Base-by-base conservation (phyloP, 2,113 vertebrate genomes). In the Tetrao urogallus region DNA sequence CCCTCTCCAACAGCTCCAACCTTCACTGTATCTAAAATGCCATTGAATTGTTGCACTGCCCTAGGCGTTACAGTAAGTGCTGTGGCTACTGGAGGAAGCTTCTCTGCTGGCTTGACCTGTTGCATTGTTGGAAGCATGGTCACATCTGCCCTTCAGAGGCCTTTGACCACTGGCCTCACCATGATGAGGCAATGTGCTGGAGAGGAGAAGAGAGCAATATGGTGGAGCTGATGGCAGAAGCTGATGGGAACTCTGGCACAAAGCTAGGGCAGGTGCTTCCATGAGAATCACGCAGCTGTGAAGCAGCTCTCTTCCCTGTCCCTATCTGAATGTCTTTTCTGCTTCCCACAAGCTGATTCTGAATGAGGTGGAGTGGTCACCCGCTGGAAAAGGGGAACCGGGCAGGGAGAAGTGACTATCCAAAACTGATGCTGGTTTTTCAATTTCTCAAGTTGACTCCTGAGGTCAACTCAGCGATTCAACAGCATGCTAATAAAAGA, bases 91-190 rank as follows among this genome's bases (percentile, higher is more conserved):
- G 69, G 27, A 76, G 30, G 7, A 40, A 70, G 60, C 42, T 21
- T 45, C 58, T 86, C 45, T 50, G 13, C 75, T 1, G 2, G 65
- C 70, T 56, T 79, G 66, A 63, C 66, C 25, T 56, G 45, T 21
- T 86, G 38, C 2, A 7, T 2, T 1, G 30, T 40, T 9, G 48
- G 50, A 83, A 69, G 34, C 47, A 75, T 0, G 0, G 5, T 71
- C 11, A 3, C 47, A 13, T 18, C 22, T 38, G 10, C 9, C 42
- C 18, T 30, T 57, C 3, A 43, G 25, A 17, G 73, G 12, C 42
- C 32, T 76, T 54, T 70, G 70, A 84, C 52, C n/a, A 25, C 13
- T 69, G 57, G 30, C 40, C 21, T 86, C 61, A 61, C 10, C 11
- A 9, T 20, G 27, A 6, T 78, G 11, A 69, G 47, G 19, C 12